Percentiles rank a stretch among this genome's conserved stretches.
Conservation (phyloP, 23 tunicate genomes). For the Botrylloides violaceus region DNA sequence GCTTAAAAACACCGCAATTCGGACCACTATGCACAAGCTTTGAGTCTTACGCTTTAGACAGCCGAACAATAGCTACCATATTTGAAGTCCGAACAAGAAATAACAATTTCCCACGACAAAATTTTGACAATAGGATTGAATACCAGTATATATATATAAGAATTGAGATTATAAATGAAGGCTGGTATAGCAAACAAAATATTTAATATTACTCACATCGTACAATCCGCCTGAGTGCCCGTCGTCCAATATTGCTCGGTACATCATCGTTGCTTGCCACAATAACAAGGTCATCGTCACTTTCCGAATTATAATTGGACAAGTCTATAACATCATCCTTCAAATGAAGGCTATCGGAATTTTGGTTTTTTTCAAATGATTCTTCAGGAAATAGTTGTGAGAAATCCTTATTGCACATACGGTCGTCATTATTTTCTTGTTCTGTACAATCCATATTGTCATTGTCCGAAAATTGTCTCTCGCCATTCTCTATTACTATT, state of each 20-base stretch:
- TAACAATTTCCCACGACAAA: too few species aligned
- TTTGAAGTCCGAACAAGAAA: too few species aligned
- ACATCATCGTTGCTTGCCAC: not conserved
- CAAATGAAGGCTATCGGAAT: not conserved
- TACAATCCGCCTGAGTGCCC: not conserved
- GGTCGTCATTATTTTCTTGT: not conserved
- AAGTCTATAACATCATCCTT: not conserved
- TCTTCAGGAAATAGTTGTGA: too few species aligned
- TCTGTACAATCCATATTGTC: not conserved
- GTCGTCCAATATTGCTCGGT: not conserved
- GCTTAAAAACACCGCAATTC: too few species aligned
- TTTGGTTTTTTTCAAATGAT: not conserved
- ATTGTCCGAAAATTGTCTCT: not conserved
- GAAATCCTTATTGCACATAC: not conserved
- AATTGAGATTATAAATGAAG: too few species aligned
- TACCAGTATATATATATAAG: too few species aligned
- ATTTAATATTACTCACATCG: too few species aligned
- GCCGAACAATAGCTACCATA: too few species aligned
- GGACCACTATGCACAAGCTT: too few species aligned
- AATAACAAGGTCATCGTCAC: not conserved
- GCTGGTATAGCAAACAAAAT: too few species aligned
- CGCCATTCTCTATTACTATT: not conserved
- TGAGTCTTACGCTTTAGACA: too few species aligned
- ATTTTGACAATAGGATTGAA: too few species aligned
- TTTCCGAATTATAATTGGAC: not conserved